Conservation (phyloP, 2,888 invertebrate species). For the Cephus sareptanus region DNA sequence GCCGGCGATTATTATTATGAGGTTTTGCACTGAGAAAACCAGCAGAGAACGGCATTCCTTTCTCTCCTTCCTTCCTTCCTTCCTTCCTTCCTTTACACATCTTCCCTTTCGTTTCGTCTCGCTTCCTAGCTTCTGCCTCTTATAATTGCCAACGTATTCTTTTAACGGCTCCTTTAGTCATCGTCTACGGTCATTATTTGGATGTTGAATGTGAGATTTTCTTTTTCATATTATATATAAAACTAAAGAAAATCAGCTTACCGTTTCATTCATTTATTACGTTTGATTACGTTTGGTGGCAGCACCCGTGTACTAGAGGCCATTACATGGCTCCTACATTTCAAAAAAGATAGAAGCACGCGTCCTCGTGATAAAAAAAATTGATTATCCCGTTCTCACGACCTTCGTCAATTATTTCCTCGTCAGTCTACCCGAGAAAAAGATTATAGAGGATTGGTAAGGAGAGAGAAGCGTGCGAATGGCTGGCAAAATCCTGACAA, state of each 20-base stretch:
- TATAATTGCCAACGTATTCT: neutral
- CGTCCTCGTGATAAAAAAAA: neutral
- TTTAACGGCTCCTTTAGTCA: neutral
- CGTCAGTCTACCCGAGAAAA: conserved; percentile 19
- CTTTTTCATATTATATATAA: neutral
- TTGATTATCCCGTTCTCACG: conserved; percentile 6
- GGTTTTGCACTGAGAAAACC: neutral
- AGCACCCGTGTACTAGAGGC: no score
- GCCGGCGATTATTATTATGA: neutral
- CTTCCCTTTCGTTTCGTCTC: neutral
- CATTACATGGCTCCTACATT: neutral
- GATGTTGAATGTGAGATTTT: neutral
- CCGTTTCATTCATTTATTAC: neutral
- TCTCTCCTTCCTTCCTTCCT: neutral
- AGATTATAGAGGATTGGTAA: neutral
- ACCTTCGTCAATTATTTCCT: conserved; percentile 39
- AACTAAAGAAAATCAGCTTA: neutral
- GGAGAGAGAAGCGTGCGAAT: neutral
- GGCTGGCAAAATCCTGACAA: neutral
- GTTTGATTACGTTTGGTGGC: neutral
- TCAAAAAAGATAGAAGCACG: neutral
- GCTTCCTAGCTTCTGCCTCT: neutral
- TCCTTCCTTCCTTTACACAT: neutral
- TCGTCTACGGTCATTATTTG: neutral
- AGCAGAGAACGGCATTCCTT: neutral